Conservation (phyloP, 2,113 vertebrate genomes). For the Pavo muticus region DNA sequence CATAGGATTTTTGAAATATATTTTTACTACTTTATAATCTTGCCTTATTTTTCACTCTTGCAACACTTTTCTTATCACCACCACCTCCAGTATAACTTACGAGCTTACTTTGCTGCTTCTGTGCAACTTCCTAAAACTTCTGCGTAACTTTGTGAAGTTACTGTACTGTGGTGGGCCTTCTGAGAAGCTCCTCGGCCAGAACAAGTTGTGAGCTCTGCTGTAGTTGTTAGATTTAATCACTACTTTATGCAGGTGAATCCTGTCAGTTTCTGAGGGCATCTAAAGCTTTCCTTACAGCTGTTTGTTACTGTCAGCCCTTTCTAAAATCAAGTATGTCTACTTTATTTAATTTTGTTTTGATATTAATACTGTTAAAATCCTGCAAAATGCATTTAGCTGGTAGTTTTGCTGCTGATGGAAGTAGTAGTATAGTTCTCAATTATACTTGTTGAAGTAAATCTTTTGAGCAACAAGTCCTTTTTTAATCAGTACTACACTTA, state of each 20-base stretch:
- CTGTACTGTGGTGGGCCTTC: fast-evolving
- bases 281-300: neutral
- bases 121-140: neutral
- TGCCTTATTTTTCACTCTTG: neutral
- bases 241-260: neutral
- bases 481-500: neutral
- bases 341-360: neutral
- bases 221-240: neutral
- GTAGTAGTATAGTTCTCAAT: neutral
- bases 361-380: neutral
- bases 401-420: neutral
- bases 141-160: neutral
- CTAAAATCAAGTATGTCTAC: neutral
- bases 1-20: neutral
- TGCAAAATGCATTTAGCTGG: neutral
- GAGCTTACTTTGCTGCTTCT: neutral
- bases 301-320: neutral
- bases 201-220: neutral
- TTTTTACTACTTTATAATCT: neutral
- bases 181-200: neutral
- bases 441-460: neutral
- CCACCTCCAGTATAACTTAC: neutral
- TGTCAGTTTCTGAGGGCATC: neutral
- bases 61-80: neutral
- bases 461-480: neutral